Conservation (phyloP, 2,113 vertebrate genomes). For the Progne subis region DNA sequence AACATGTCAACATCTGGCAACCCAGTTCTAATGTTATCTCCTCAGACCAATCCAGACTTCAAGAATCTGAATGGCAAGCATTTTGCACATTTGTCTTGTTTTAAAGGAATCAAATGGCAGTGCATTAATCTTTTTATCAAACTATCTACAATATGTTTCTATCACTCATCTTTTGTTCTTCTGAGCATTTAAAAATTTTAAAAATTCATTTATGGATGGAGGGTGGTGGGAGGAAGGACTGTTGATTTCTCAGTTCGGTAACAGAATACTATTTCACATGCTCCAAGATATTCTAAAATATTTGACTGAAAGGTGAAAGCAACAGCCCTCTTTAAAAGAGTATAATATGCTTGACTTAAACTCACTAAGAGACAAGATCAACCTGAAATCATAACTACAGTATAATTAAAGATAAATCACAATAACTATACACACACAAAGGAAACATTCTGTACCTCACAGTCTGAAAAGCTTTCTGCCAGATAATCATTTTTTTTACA, state of each 20-base stretch:
- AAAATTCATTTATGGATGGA: not conserved
- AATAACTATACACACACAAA: not conserved
- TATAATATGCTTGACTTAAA: not conserved
- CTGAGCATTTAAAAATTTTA: not conserved
- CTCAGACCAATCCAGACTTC: not conserved
- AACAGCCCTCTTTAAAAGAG: not conserved
- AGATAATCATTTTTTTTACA: not conserved
- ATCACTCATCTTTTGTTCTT: not conserved
- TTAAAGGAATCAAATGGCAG: not conserved
- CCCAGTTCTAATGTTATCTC: not conserved
- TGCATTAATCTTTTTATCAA: accelerated
- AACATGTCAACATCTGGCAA: constrained; percentile 66
- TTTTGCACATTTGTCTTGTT: not conserved
- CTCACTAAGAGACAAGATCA: not conserved
- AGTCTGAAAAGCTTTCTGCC: not conserved
- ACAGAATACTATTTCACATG: not conserved
- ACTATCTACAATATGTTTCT: not conserved
- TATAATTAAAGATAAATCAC: not conserved
- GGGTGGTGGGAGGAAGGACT: not conserved
- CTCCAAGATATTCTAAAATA: not conserved
- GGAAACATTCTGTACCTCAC: not conserved
- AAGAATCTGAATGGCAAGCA: not conserved
- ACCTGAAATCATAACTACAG: not conserved
- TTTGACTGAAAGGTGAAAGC: not conserved
- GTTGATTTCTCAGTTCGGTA: not conserved